These are phyloP conservation scores for Gonioctena quinquepunctata DNA, from an alignment of 1,140 invertebrate species.

Conservation along the genomic window DNA sequence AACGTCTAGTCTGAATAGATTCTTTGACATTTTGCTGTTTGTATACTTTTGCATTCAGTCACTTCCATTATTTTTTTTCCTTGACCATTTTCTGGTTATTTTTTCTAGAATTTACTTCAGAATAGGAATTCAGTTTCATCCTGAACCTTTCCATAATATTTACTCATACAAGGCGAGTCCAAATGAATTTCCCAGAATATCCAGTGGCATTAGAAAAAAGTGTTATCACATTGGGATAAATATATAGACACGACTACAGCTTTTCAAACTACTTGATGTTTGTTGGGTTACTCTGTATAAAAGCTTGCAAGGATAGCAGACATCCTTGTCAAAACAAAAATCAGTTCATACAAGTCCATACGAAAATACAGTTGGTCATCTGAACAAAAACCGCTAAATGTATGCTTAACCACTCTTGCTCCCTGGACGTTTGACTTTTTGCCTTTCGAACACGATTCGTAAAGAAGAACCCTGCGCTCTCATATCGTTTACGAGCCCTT, in stretches of 20 bases:
- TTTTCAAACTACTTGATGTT: not conserved
- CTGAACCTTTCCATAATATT: not conserved
- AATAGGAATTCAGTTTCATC: not conserved
- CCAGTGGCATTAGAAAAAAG: not conserved
- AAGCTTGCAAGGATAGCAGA: not conserved
- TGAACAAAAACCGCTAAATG: no score
- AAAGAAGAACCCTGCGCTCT: no score
- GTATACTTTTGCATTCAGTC: not conserved
- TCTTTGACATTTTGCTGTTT: not conserved
- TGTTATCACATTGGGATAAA: not conserved
- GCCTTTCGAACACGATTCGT: no score
- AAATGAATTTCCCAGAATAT: not conserved
- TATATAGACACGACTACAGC: not conserved
- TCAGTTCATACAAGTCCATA: not conserved
- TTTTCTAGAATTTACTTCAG: not conserved
- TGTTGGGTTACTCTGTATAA: not conserved
- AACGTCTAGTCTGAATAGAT: not conserved
- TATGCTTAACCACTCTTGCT: no score
- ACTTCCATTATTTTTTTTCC: not conserved
- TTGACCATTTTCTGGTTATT: not conserved
- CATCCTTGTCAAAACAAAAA: not conserved
- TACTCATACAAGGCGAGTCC: not conserved
- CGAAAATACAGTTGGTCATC: not conserved
- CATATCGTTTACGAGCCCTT: no score
- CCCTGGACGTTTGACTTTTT: no score